Evolutionary conservation across 2,113 vertebrate genomes (phyloP), one percentile per base, ranked within the genome.

Genomic region (Lucifuga dentata): DNA sequence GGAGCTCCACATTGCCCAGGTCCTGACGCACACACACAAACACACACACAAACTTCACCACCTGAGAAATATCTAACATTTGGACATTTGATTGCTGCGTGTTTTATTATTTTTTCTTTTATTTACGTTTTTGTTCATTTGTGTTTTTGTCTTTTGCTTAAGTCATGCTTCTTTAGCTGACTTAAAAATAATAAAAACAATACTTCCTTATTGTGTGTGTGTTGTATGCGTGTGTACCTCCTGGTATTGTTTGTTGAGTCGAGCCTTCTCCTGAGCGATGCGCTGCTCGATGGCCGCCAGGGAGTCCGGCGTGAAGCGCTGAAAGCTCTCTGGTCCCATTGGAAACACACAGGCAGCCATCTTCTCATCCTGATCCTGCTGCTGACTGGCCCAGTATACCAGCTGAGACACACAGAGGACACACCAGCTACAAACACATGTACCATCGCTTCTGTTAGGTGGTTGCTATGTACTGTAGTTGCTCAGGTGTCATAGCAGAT

Each of bases 291-390:
- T 89, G 78, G 84, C 87, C 33, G 73, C 83, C 89, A 90, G 87
- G 72, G 89, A 89, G 87, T 90, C 89, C 78, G 76, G 87, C 76
- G 87, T 90, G 89, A 90, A 90, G 76, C 86, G 84, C 83, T 90
- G 87, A 79, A 90, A 89, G 82, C 86, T 89, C 86, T 90, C 89
- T 76, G 87, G 89, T 84, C 89, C 89, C 87, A 88, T 80, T 87
- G 89, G 89, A 89, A 90, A 90, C 89, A 89, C 87, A 86, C 73
- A 89, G 86, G 63, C 86, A 61, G 89, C 86, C 89, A 90, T 90
- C 86, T 90, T 90, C 80, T 88, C 89, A 90, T 90, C 89, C 87
- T 90, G 89, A 88, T 84, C 84, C 80, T 81, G 82, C 83, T 89
- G 83, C 83, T 77, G 80, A 83, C 84, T 61, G 82, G 81, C 69